Base-by-base conservation (phyloP, 2,113 vertebrate species). In the Ornithorhynchus anatinus region DNA sequence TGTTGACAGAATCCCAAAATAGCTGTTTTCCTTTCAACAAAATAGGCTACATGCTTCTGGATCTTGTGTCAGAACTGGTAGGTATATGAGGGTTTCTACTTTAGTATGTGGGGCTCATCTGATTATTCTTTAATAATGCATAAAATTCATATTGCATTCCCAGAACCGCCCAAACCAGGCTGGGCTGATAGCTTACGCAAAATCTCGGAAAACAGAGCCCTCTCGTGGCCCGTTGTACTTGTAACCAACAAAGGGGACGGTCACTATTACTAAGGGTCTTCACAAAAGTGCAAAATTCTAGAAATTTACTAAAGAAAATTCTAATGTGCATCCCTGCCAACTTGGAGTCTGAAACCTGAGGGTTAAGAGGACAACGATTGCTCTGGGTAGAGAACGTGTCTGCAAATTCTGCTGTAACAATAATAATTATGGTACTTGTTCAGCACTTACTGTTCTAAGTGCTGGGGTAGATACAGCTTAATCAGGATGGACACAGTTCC, bases 51-150 rank as follows among this genome's bases (percentile, higher is more conserved):
- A n/a, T n/a, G n/a, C n/a, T n/a, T 53, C 33, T 40, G 37, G 36
- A 61, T 39, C 68, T 57, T 64, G 23, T 8, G 11, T 73, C 39
- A 64, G 39, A 78, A 35, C 47, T 27, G 51, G 22, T 22, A 64
- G 44, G 16, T 40, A 16, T 12, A 19, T 48, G 25, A 10, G 6
- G 9, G 31, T 5, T 14, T 61, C 39, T 22, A 10, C 23, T n/a
- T 52, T 40, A 47, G 32, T 67, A 44, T 25, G 48, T 33, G 25
- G 47, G n/a, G 43, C 48, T 29, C 59, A 66, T 51, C 67, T 42
- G 23, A 67, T 64, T 60, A 54, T 56, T 57, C 44, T 36, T 64
- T 25, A 77, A 44, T 25, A 58, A 71, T 64, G 45, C 69, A 35
- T 35, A 59, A 54, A 59, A 7, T 1, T 35, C 66, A 52, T 10